Conservation (phyloP, 64 coral and sea anemone species). For the Anthopleura sola region DNA sequence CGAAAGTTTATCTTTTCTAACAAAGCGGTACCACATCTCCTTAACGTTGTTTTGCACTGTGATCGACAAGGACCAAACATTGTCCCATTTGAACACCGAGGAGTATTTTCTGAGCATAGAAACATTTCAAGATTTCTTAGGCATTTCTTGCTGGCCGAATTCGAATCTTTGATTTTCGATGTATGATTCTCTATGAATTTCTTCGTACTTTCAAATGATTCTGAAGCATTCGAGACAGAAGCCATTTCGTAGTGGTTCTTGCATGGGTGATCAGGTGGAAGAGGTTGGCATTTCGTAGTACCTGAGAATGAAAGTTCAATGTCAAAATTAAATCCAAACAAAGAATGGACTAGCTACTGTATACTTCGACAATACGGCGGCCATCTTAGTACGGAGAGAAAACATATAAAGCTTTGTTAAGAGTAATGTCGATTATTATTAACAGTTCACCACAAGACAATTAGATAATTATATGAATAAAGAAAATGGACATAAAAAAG, state of each 20-base stretch:
- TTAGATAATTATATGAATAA: too few species aligned
- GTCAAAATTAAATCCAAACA: not conserved
- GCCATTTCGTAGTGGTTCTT: conserved; percentile 9
- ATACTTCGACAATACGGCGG: too few species aligned
- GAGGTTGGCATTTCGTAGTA: not conserved
- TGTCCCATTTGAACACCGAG: not conserved
- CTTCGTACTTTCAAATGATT: not conserved
- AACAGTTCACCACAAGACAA: too few species aligned
- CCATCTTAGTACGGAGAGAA: too few species aligned
- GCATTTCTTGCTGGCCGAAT: not conserved
- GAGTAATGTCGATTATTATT: too few species aligned
- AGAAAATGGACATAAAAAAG: too few species aligned
- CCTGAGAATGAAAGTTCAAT: not conserved
- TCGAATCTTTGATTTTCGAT: not conserved
- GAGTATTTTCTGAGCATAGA: not conserved
- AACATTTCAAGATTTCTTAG: conserved; percentile 26
- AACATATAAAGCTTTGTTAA: too few species aligned
- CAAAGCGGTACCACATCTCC: not conserved
- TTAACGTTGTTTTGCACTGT: not conserved
- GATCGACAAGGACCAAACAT: not conserved
- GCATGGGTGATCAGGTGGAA: not conserved
- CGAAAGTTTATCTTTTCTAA: not conserved
- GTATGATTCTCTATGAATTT: not conserved
- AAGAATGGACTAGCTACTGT: too few species aligned
- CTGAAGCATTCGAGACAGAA: not conserved